Evolutionary conservation across 1,140 invertebrate species (phyloP), one percentile per base, ranked within the genome.

Genomic region (Choristoneura fumiferana): DNA sequence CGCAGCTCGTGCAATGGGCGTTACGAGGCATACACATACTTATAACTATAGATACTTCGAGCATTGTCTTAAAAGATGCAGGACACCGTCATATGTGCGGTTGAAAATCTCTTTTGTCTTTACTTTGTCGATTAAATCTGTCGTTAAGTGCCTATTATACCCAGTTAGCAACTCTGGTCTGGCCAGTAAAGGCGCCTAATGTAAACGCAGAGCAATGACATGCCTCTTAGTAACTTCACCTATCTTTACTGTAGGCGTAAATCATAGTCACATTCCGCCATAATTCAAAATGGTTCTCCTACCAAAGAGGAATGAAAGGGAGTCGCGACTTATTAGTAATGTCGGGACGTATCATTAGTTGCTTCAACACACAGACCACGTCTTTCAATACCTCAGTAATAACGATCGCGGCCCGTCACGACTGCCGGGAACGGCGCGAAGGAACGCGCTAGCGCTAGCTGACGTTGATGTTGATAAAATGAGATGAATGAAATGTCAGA

Each of bases 361-460:
- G 18, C 43, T 14, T 49, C 43, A 49, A 49, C 43, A 49, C 29
- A 49, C 43, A 49, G 43, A 49, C 43, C 43, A 49, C 43, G 43
- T 49, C 43, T 49, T 49, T 49, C 43, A 49, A 49, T 49, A 33
- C 18, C 43, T 49, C 18, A n/a, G 43, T 49, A 49, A 49, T 49
- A 49, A 49, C 18, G 43, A 49, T 49, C 43, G 43, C 22, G 22
- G 22, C 43, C 18, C 17, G 22, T 22, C 43, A 18, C 29, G 22
- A 49, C 43, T 49, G 43, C n/a, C 43, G 10, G 43, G 43, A 49
- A 49, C 18, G 43, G 3, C 18, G 22, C 22, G 22, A 29, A 3
- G 22, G 22, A 3, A 3, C 22, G 22, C 22, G 2, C 22, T 6
- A 29, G 22, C 2, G 2, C 6, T 29, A 29, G 22, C 2, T 4